These are phyloP conservation scores for Notolepis coatsorum DNA, from an alignment of 2,797 vertebrate genomes.

Conservation along the genomic window DNA sequence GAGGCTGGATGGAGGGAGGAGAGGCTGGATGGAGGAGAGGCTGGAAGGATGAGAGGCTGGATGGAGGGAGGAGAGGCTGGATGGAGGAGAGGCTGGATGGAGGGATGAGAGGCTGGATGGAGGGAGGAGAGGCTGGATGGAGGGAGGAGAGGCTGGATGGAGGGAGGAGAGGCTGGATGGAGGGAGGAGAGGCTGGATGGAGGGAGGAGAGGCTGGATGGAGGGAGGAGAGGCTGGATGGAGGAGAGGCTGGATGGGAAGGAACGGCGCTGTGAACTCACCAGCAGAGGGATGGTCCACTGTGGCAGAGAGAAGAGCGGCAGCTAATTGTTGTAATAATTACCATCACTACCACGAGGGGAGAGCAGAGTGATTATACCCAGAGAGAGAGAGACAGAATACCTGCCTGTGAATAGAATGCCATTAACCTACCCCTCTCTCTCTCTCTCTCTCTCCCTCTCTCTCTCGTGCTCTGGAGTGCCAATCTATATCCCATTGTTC, in stretches of 20 bases:
- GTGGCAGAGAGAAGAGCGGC: constrained; percentile 22
- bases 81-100: too few species aligned
- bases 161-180: too few species aligned
- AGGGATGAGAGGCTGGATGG: too few species aligned
- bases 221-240: constrained; percentile 14
- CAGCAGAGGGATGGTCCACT: constrained; percentile 40
- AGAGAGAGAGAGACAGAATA: constrained; percentile 61
- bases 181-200: too few species aligned
- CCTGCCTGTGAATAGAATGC: constrained; percentile 70
- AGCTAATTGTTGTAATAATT: constrained; percentile 76
- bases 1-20: too few species aligned
- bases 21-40: too few species aligned
- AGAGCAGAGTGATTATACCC: constrained; percentile 66
- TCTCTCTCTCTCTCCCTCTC: constrained; percentile 4
- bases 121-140: too few species aligned
- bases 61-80: too few species aligned
- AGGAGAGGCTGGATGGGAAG: constrained; percentile 1
- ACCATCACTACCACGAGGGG: constrained; percentile 57
- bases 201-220: too few species aligned
- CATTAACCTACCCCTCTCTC: constrained; percentile 69
- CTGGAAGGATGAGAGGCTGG: too few species aligned
- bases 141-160: too few species aligned
- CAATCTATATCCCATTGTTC: constrained; percentile 80
- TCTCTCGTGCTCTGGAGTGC: constrained; percentile 66
- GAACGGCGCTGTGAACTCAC: constrained; percentile 6